A percentile compares a stretch with the other conserved stretches of the same genome.
Conservation (phyloP, 2,113 vertebrate genomes). For the Dromas ardeola region DNA sequence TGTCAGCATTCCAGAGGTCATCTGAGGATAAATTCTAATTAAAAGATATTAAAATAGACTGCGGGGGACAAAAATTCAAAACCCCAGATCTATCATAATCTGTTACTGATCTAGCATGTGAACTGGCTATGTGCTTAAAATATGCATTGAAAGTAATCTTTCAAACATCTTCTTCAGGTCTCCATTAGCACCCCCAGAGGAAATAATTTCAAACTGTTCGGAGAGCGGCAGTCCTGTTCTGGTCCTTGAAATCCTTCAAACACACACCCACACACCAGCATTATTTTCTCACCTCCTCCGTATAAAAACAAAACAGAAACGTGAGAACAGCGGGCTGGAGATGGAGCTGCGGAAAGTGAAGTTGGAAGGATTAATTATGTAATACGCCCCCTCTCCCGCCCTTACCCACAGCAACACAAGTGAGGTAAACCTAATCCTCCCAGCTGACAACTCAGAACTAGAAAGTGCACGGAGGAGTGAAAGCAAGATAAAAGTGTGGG, state of each 20-base stretch:
- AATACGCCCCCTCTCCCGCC: slow-evolving; percentile 42
- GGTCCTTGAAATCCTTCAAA: slow-evolving; percentile 31
- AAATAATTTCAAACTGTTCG: slow-evolving; percentile 1
- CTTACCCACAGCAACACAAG: slow-evolving; percentile 14
- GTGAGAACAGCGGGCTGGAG: slow-evolving; percentile 41
- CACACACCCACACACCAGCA: background rate
- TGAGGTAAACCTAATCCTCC: slow-evolving; percentile 19
- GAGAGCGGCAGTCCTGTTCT: background rate
- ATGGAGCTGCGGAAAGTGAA: slow-evolving; percentile 8
- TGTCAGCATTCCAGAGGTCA: slow-evolving; percentile 16
- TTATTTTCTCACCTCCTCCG: slow-evolving; percentile 49
- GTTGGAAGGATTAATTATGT: slow-evolving; percentile 52
- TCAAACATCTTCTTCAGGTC: slow-evolving; percentile 4
- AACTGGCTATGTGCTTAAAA: slow-evolving; percentile 19
- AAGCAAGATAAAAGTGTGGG: background rate
- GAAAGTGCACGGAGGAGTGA: background rate
- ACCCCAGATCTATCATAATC: slow-evolving; percentile 12
- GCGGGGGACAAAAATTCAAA: background rate
- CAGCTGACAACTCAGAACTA: slow-evolving; percentile 2
- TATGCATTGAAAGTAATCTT: background rate
- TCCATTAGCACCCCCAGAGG: background rate
- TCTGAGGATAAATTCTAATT: slow-evolving; percentile 10
- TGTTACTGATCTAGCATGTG: background rate
- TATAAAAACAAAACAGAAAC: slow-evolving; percentile 45
- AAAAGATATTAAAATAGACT: background rate